Percentiles rank a stretch among this genome's conserved stretches.
phyloP scores from a whole-genome alignment of 1,140 invertebrate species.

The Macrobrachium rosenbergii region DNA sequence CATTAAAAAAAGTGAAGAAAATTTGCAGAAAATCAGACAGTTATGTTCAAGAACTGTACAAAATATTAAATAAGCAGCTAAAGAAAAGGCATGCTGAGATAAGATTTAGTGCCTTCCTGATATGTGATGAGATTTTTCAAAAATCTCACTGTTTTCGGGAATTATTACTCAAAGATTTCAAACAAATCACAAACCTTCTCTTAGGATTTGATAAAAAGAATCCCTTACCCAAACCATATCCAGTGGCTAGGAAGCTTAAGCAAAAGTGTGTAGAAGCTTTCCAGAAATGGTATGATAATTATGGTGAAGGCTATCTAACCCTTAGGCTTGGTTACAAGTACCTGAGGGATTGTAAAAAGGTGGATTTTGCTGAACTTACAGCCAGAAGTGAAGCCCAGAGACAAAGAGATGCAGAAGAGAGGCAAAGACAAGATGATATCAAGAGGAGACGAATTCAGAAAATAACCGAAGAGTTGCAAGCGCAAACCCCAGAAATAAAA shows the following conservation, averaged over 20 bases:
- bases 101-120: constrained; percentile 62
- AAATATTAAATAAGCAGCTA: constrained; percentile 57
- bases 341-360: constrained; percentile 59
- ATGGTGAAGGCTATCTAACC: constrained; percentile 44
- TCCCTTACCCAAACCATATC: constrained; percentile 52
- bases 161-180: constrained; percentile 56
- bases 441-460: constrained; percentile 55
- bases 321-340: constrained; percentile 54
- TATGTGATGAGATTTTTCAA: constrained; percentile 62
- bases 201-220: constrained; percentile 45
- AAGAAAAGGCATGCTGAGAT: constrained; percentile 63
- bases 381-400: constrained; percentile 54
- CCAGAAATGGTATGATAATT: constrained; percentile 61
- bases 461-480: constrained; percentile 49
- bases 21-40: constrained; percentile 60
- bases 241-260: constrained; percentile 52
- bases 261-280: constrained; percentile 53
- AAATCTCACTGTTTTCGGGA: constrained; percentile 63
- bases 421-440: constrained; percentile 51
- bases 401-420: constrained; percentile 55
- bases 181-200: constrained; percentile 36
- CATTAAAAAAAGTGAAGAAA: constrained; percentile 61
- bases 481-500: constrained; percentile 38
- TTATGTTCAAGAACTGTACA: constrained; percentile 59
- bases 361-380: constrained; percentile 58